Conservation (phyloP, 2,113 vertebrate genomes). For the Lampris incognitus region DNA sequence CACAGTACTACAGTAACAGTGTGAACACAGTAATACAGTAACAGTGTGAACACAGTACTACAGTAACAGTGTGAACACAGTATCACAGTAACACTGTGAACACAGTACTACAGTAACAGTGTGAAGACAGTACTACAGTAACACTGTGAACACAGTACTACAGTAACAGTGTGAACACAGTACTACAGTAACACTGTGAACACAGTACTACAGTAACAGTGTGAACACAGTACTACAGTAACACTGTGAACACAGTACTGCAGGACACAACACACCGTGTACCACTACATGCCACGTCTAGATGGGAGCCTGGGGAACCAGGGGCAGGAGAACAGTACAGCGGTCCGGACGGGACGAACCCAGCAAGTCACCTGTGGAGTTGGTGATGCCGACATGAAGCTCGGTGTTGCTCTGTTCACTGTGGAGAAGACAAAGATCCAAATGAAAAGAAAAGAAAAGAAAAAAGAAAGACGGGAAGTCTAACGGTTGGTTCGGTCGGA, state of each 20-base stretch:
- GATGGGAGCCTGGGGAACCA: background rate
- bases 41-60: no score
- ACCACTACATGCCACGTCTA: no score
- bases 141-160: background rate
- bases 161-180: no score
- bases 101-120: no score
- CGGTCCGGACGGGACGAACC: background rate
- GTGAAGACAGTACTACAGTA: background rate
- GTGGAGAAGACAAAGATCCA: background rate
- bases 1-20: no score
- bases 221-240: background rate
- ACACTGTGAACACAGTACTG: background rate
- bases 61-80: no score
- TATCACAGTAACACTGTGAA: no score
- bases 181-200: no score
- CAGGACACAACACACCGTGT: background rate
- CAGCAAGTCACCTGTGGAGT: conserved; percentile 70
- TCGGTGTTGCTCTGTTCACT: conserved; percentile 75
- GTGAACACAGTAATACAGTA: no score
- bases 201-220: background rate
- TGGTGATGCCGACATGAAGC: conserved; percentile 87
- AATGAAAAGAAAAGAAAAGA: background rate
- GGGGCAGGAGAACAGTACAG: background rate
- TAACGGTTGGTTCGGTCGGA: background rate
- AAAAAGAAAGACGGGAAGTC: background rate